A percentile compares a stretch with the other conserved stretches of the same genome.
phyloP scores from a whole-genome alignment of 2,797 vertebrate species.

The Gila robusta region DNA sequence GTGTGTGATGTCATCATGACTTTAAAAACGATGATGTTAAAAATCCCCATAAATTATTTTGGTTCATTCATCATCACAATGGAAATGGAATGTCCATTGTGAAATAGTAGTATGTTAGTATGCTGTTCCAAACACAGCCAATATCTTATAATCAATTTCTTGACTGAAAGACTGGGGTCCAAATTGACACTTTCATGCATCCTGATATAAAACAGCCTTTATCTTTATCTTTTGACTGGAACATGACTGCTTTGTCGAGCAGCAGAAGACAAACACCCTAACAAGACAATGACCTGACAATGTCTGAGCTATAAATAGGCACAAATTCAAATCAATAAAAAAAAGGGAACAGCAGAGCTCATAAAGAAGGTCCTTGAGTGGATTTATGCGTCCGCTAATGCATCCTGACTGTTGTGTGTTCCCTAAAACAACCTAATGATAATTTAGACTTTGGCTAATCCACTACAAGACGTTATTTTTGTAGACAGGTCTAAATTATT shows the following conservation, averaged over 20 bases:
- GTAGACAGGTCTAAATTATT: not conserved
- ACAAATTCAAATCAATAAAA: constrained; percentile 55
- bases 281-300: constrained; percentile 30
- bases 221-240: constrained; percentile 23
- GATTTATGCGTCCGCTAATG: constrained; percentile 51
- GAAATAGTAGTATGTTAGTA: not conserved
- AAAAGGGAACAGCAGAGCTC: constrained; percentile 13
- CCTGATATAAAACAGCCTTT: constrained; percentile 2
- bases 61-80: not conserved
- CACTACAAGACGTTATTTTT: not conserved
- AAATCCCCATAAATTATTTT: too few species aligned
- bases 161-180: constrained; percentile 17
- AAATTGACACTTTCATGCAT: constrained; percentile 24
- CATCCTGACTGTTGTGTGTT: constrained; percentile 29
- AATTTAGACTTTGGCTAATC: constrained; percentile 21
- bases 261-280: constrained; percentile 38
- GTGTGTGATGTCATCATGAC: too few species aligned
- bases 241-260: constrained; percentile 8
- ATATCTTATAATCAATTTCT: not conserved
- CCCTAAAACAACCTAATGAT: constrained; percentile 33
- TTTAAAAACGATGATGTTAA: too few species aligned
- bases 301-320: constrained; percentile 55
- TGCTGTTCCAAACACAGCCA: not conserved
- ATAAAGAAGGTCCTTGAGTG: constrained; percentile 34
- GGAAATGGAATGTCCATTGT: too few species aligned